Percentiles rank a stretch among this genome's conserved stretches.
These are phyloP conservation scores for Eretmochelys imbricata DNA, from an alignment of 2,113 vertebrate species.

Conservation along the genomic window DNA sequence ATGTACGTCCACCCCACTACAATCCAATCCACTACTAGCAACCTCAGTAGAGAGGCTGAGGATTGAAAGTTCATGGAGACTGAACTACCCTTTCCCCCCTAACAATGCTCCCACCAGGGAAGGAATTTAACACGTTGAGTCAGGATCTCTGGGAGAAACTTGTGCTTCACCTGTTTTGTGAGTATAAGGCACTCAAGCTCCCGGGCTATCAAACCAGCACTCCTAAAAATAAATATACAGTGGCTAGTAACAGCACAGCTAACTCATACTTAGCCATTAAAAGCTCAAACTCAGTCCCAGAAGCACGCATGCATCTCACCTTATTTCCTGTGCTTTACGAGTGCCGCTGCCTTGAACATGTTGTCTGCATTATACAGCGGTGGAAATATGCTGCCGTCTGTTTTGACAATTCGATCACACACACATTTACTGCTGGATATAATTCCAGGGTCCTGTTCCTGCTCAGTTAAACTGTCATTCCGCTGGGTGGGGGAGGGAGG, in stretches of 20 bases:
- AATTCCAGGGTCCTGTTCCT: not conserved
- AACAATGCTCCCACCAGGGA: not conserved
- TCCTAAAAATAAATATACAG: not conserved
- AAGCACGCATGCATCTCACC: not conserved
- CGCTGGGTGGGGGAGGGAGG: fast-evolving
- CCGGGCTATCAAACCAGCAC: not conserved
- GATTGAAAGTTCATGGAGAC: not conserved
- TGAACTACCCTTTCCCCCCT: not conserved
- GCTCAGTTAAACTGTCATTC: not conserved
- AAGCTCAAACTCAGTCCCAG: not conserved
- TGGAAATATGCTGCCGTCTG: not conserved
- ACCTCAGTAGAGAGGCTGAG: not conserved
- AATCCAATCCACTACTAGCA: not conserved
- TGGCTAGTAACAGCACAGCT: not conserved
- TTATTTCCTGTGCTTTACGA: not conserved
- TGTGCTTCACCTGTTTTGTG: not conserved
- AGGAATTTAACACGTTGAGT: not conserved
- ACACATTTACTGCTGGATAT: not conserved
- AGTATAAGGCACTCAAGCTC: not conserved
- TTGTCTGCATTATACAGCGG: not conserved
- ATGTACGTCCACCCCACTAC: not conserved
- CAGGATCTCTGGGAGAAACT: not conserved
- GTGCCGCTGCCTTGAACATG: not conserved
- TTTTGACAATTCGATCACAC: conserved; percentile 7
- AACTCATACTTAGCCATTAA: not conserved